Evolutionary conservation across 2,113 vertebrate genomes (phyloP).

Genomic region (Oostethus manadensis): DNA sequence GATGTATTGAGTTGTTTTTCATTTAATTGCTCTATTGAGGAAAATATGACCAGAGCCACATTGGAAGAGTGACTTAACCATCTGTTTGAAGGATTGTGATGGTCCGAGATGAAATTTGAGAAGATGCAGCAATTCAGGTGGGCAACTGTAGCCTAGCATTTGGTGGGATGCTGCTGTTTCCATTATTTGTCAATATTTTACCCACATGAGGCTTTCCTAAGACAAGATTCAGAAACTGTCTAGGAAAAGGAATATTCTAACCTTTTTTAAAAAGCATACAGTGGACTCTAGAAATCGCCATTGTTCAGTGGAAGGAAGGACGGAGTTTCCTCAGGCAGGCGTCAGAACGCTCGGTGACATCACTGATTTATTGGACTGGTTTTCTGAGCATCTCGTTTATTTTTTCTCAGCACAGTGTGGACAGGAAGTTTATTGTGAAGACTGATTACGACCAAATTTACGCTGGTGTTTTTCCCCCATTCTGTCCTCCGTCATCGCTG

Average conservation of each 20-base stretch:
- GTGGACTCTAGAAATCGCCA: slow-evolving; percentile 42
- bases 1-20: slow-evolving; percentile 13
- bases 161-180: too few species aligned
- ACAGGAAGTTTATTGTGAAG: slow-evolving; percentile 73
- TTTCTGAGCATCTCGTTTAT: slow-evolving; percentile 47
- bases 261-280: too few species aligned
- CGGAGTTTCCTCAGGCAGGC: slow-evolving; percentile 39
- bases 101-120: neutral
- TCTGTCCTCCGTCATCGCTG: slow-evolving; percentile 59
- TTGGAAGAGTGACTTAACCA: neutral
- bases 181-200: too few species aligned
- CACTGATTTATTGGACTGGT: slow-evolving; percentile 43
- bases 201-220: neutral
- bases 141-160: slow-evolving; percentile 8
- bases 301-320: slow-evolving; percentile 46
- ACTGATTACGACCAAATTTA: slow-evolving; percentile 70
- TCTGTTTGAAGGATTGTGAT: neutral
- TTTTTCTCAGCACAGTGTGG: slow-evolving; percentile 51
- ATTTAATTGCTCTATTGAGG: neutral
- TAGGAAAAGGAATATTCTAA: too few species aligned
- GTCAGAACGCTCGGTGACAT: slow-evolving; percentile 42
- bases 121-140: slow-evolving; percentile 34
- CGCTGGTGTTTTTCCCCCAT: slow-evolving; percentile 46
- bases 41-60: neutral
- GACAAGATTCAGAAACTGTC: too few species aligned